phyloP scores from a whole-genome alignment of 2,888 invertebrate genomes.

The Chydorus sphaericus region DNA sequence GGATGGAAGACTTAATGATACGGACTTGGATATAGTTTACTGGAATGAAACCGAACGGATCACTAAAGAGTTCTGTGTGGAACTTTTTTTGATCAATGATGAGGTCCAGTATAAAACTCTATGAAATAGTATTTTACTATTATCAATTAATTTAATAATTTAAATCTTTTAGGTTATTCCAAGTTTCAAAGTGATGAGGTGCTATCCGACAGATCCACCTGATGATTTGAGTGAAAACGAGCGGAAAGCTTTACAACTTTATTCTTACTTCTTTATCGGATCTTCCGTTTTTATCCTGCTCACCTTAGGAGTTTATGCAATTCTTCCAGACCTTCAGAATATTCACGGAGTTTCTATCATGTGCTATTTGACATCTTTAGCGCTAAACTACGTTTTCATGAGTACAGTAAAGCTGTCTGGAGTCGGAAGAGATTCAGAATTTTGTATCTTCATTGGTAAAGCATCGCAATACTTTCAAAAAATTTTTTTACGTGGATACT shows the following conservation, averaged over 20 bases:
- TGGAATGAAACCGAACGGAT: not conserved
- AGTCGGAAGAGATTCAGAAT: too few species aligned
- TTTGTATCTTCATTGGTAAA: too few species aligned
- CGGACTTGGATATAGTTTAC: not conserved
- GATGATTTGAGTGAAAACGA: too few species aligned
- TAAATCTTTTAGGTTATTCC: not conserved
- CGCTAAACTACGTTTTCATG: constrained; percentile 42
- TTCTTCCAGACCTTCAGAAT: constrained; percentile 49
- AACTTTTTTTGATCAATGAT: not conserved
- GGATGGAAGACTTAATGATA: too few species aligned
- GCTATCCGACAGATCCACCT: not conserved
- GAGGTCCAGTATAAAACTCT: not conserved
- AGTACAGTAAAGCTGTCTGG: too few species aligned
- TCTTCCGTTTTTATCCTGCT: constrained; percentile 49
- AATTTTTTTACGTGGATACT: too few species aligned
- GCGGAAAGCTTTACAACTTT: not conserved
- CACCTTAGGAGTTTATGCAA: constrained; percentile 49
- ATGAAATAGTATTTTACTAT: not conserved
- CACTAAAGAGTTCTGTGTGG: not conserved
- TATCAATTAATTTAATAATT: not conserved
- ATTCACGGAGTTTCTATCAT: constrained; percentile 51
- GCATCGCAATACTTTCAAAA: too few species aligned
- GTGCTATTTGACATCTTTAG: constrained; percentile 48
- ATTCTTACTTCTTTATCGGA: constrained; percentile 28
- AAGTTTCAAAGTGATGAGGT: not conserved